phyloP scores from a whole-genome alignment of 2,888 invertebrate genomes.

The Hybos culiciformis region DNA sequence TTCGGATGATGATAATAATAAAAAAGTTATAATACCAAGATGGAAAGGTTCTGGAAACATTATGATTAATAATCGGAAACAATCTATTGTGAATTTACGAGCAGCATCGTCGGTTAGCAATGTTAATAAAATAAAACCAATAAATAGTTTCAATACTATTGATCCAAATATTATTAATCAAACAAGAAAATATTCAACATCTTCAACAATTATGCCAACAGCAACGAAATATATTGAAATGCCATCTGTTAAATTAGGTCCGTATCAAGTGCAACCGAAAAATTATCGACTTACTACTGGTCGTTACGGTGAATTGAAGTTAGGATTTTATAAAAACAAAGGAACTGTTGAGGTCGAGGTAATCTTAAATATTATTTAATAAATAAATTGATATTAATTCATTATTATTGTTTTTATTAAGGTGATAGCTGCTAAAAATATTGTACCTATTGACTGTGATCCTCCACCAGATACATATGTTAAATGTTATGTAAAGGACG shows the following conservation, averaged over 20 bases:
- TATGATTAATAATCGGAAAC: constrained; percentile 25
- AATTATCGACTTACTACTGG: constrained; percentile 55
- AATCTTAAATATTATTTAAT: constrained; percentile 11
- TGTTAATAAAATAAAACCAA: constrained; percentile 21
- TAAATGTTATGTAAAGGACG: constrained; percentile 82
- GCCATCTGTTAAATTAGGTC: constrained; percentile 44
- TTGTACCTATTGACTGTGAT: constrained; percentile 54
- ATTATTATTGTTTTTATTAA: constrained; percentile 10
- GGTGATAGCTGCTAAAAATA: constrained; percentile 56
- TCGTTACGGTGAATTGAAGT: constrained; percentile 67
- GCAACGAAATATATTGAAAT: constrained; percentile 8
- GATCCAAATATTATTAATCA: constrained; percentile 15
- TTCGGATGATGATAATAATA: constrained; percentile 39
- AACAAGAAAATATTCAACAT: constrained; percentile 11
- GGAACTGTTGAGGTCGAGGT: constrained; percentile 83
- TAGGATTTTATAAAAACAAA: constrained; percentile 80
- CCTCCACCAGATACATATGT: constrained; percentile 81
- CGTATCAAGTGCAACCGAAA: constrained; percentile 68
- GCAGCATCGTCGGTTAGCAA: constrained; percentile 30
- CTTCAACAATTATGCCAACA: constrained; percentile 9
- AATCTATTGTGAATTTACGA: constrained; percentile 26
- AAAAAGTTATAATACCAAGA: constrained; percentile 23
- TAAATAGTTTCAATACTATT: constrained; percentile 10
- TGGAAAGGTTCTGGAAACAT: constrained; percentile 33
- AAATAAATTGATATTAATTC: no score